Evolutionary conservation across 2,888 invertebrate species (phyloP).

Genomic region (Apantesis nais): DNA sequence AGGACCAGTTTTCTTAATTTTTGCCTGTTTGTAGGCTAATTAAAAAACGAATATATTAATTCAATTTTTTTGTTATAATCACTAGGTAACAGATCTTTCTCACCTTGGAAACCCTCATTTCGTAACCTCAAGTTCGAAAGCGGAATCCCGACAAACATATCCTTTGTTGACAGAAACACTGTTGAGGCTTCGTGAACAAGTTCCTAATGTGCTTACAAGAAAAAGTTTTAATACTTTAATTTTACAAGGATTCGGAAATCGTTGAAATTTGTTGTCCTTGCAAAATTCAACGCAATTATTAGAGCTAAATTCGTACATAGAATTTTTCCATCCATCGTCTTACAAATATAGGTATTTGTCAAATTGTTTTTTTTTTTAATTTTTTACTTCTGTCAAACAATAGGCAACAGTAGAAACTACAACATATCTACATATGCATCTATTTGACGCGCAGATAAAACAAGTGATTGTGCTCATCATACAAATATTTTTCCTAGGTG

Average conservation of each 20-base stretch:
- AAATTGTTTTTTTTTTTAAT: neutral
- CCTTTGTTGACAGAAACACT: conserved; percentile 12
- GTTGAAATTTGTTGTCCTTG: neutral
- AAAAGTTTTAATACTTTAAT: neutral
- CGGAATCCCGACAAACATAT: conserved; percentile 13
- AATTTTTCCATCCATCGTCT: neutral
- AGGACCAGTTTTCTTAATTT: too few relatives aligned
- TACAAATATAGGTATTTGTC: neutral
- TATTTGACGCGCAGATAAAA: too few relatives aligned
- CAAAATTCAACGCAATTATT: neutral
- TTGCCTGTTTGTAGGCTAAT: too few relatives aligned
- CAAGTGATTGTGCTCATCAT: too few relatives aligned
- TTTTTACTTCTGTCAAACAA: too few relatives aligned
- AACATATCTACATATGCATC: too few relatives aligned
- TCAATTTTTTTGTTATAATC: neutral
- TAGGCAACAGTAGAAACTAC: too few relatives aligned
- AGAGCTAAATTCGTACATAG: neutral
- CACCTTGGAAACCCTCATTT: conserved; percentile 9
- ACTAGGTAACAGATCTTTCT: neutral
- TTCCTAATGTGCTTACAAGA: conserved; percentile 2
- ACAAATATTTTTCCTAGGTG: too few relatives aligned
- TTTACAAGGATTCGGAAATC: conserved; percentile 3
- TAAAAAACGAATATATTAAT: too few relatives aligned
- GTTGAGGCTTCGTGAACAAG: conserved; percentile 7
- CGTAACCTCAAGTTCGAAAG: conserved; percentile 2